Base-by-base conservation (phyloP, 2,113 vertebrate species). In the Merops nubicus region DNA sequence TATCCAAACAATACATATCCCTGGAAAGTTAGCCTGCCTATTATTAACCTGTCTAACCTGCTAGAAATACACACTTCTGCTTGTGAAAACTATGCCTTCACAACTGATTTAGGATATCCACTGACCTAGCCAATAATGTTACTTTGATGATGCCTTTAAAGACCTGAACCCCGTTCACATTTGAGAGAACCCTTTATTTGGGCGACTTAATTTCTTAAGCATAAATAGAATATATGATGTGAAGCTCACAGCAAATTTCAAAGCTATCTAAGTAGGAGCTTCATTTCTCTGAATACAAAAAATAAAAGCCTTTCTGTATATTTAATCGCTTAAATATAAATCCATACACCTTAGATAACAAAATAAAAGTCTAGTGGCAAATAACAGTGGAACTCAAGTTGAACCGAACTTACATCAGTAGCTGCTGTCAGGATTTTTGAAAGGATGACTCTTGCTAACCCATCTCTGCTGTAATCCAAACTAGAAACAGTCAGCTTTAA, bases 341-440 rank as follows among this genome's bases (percentile, higher is more conserved):
- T 26, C 8, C 11, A 88, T 9, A 40, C 7, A 60, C 1, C 22
- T 74, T 53, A 14, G 63, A 43, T 36, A 73, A 88, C 7, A 53
- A 70, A 90, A 62, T 22, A 54, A 62, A 48, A 9, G 7, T 43
- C 17, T 47, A 79, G 17, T 22, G 13, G 29, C 29, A 79, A 75
- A 3, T 14, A 88, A 67, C 6, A 33, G 72, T 9, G 5, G 15
- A 60, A 77, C 1, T 0, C 12, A 81, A 74, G 3, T 12, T 76
- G 40, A 80, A 53, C 38, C 22, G 19, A 89, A 97, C 99, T 98
- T 98, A 99, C 99, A 95, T 99, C 99, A 85, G 99, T 99, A 97
- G 99, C 98, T 96, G 99, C 99, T 28, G 99, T 99, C 94, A 99
- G 98, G 94, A 99, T 99, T 98, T 99, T 99, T 42, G 99, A 99